Base-by-base conservation (phyloP, 2,113 vertebrate species). In the Sceloporus tristichus region DNA sequence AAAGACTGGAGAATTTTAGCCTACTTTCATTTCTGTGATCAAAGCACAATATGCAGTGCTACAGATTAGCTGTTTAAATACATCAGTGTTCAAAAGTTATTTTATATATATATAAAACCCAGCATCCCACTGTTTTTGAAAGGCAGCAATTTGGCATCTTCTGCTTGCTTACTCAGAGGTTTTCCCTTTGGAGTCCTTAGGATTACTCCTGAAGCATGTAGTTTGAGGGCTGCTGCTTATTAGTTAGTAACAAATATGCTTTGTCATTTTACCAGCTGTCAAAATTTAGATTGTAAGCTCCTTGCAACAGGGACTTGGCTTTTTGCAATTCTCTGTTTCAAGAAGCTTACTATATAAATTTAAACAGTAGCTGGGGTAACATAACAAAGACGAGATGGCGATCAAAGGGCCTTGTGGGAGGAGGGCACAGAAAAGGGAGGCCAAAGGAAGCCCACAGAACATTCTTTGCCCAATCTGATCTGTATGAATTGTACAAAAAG, bases 21-120 rank as follows among this genome's bases (percentile, higher is more conserved):
- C 89, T 91, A 92, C 90, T 85, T 93, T 74, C 8, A 70, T 79
- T 91, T 90, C 88, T 90, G 62, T 82, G 29, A 90, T 86, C 78
- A 90, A 93, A 90, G 81, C 62, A 79, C 53, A 42, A 8, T 86
- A 90, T 90, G 13, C 68, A 79, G 18, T 29, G 42, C 7, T 85
- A 18, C 80, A 86, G 68, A 34, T 91, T 86, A 92, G 82, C 70
- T 89, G 11, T 9, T 53, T 78, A 53, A 86, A 86, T 86, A 38
- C 5, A 25, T 59, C 3, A 40, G 71, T 82, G 34, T 91, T 76
- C 53, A 81, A 48, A 34, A 91, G 34, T 54, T 34, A 34, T 34
- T 34, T 34, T 34, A 34, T 34, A 34, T 34, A 34, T 34, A 34
- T 34, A 34, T 34, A 34, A 92, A 91, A 4, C 18, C 66, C 23